phyloP scores from a whole-genome alignment of 2,888 invertebrate genomes.

The Dinocampus coccinellae region DNA sequence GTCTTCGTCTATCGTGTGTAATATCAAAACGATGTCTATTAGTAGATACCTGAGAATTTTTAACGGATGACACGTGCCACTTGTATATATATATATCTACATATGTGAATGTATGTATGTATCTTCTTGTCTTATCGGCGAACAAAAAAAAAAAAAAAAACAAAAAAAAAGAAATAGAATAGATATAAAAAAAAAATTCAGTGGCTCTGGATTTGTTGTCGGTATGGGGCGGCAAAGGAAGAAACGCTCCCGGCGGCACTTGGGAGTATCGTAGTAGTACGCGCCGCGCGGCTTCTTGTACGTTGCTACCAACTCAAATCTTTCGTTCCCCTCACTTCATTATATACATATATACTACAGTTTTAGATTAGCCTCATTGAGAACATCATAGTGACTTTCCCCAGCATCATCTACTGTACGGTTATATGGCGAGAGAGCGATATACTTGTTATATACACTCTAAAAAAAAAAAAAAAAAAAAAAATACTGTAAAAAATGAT shows the following conservation, averaged over 20 bases:
- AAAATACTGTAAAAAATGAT: not conserved
- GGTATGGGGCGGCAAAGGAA: constrained; percentile 35
- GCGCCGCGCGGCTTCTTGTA: constrained; percentile 38
- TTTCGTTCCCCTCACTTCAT: not conserved
- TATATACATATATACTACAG: not conserved
- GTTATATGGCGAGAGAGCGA: not conserved
- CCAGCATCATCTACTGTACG: constrained; percentile 30
- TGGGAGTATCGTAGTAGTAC: constrained; percentile 18
- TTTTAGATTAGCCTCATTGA: constrained; percentile 26
- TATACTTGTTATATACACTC: constrained; percentile 30
- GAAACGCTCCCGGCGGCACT: constrained; percentile 42
- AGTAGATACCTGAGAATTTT: constrained; percentile 10
- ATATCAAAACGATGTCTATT: constrained; percentile 32
- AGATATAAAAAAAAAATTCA: constrained; percentile 7
- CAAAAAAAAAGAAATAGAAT: not conserved
- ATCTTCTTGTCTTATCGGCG: constrained; percentile 47
- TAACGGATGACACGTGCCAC: constrained; percentile 57
- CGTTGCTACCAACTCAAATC: constrained; percentile 2
- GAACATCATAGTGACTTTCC: constrained; percentile 24
- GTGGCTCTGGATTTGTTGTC: constrained; percentile 33
- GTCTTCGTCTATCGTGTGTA: constrained; percentile 23
- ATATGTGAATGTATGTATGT: no score
- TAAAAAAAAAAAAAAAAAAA: not conserved
- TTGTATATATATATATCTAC: constrained; percentile 38
- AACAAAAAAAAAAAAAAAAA: constrained; percentile 12